phyloP scores from a whole-genome alignment of 2,888 invertebrate genomes.

The Tanytarsus gracilentus region DNA sequence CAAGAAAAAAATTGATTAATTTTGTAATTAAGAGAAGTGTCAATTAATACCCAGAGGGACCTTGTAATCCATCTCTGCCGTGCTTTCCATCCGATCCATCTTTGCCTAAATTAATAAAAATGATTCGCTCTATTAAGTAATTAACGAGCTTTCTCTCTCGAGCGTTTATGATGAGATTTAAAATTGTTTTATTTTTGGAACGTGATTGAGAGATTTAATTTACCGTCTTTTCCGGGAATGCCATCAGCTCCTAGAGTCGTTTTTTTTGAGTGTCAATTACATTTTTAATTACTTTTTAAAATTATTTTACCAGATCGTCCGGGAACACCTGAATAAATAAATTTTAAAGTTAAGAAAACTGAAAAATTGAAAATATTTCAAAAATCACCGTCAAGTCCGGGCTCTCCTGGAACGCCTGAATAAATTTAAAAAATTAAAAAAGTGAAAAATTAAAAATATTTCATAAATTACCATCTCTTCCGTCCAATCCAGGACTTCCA shows the following conservation, averaged over 20 bases:
- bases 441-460: background rate
- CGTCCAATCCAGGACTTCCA: constrained; percentile 68
- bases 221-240: constrained; percentile 60
- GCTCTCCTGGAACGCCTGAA: background rate
- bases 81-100: constrained; percentile 51
- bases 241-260: constrained; percentile 57
- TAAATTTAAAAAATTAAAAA: background rate
- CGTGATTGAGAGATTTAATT: no score
- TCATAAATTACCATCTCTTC: constrained; percentile 49
- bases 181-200: no score
- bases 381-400: constrained; percentile 11
- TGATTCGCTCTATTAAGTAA: background rate
- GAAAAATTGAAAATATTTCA: background rate
- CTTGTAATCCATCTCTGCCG: constrained; percentile 5
- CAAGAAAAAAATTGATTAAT: constrained; percentile 33
- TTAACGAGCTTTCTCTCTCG: no score
- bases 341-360: no score
- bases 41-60: background rate
- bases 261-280: background rate
- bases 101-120: constrained; percentile 39
- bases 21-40: constrained; percentile 34
- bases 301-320: constrained; percentile 42
- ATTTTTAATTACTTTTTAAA: background rate
- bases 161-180: no score
- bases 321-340: constrained; percentile 36